A percentile compares a stretch with the other conserved stretches of the same genome.
phyloP scores from a whole-genome alignment of 2,888 invertebrate species.

The Timema cristinae region DNA sequence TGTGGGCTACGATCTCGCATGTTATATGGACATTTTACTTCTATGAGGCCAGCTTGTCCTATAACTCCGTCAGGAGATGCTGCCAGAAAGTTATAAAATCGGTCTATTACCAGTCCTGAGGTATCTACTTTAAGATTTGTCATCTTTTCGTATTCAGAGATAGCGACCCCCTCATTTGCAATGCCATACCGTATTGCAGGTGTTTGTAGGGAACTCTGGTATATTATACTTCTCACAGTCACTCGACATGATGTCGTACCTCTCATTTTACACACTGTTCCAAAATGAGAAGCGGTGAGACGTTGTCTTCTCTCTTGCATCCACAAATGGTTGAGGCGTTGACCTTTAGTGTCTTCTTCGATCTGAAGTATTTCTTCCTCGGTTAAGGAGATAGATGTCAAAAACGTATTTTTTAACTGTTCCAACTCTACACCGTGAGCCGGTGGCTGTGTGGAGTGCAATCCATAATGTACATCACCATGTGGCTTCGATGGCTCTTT shows the following conservation, averaged over 20 bases:
- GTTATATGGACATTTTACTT: background rate
- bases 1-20: background rate
- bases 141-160: constrained; percentile 16
- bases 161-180: constrained; percentile 22
- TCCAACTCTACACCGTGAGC: background rate
- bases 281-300: background rate
- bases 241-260: background rate
- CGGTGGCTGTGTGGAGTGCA: background rate
- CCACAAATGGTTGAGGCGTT: background rate
- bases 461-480: background rate
- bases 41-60: constrained; percentile 12
- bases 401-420: background rate
- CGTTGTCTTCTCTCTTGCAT: background rate
- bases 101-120: constrained; percentile 26
- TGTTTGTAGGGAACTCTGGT: background rate
- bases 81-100: constrained; percentile 26
- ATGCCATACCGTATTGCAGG: constrained; percentile 13
- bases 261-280: background rate
- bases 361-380: background rate
- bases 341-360: background rate
- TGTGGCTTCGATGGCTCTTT: background rate
- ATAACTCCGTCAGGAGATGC: constrained; percentile 30
- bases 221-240: background rate
- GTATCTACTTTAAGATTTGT: constrained; percentile 19
- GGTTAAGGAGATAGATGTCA: background rate